phyloP scores from a whole-genome alignment of 35 echinoderm and acorn worm genomes.

The Stichopus chloronotus region DNA sequence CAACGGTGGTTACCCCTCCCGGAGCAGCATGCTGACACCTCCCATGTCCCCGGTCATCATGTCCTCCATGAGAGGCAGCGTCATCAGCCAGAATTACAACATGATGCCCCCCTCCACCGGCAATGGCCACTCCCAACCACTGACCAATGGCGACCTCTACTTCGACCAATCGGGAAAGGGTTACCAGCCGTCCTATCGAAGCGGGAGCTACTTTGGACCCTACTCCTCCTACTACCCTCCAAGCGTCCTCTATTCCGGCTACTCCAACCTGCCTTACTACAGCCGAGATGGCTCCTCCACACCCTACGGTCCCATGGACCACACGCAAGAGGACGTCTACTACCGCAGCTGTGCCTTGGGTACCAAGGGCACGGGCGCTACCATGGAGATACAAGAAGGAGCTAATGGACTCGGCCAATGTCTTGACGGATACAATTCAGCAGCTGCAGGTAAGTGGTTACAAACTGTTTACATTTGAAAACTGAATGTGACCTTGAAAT shows the following conservation, averaged over 20 bases:
- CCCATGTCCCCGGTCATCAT: slow-evolving; percentile 88
- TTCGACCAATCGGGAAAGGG: slow-evolving; percentile 65
- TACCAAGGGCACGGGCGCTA: slow-evolving; percentile 48
- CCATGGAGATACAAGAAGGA: slow-evolving; percentile 56
- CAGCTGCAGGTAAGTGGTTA: slow-evolving; percentile 10
- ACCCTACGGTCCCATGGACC: slow-evolving; percentile 53
- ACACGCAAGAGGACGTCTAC: slow-evolving; percentile 69
- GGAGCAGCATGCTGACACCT: slow-evolving; percentile 87
- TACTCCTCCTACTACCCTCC: slow-evolving; percentile 76
- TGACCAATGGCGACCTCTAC: slow-evolving; percentile 70
- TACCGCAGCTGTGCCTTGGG: slow-evolving; percentile 85
- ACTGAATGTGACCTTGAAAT: background rate
- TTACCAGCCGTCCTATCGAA: slow-evolving; percentile 54
- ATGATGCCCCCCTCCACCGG: slow-evolving; percentile 46
- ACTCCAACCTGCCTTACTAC: slow-evolving; percentile 63
- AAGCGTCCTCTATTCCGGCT: slow-evolving; percentile 66
- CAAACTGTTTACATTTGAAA: background rate
- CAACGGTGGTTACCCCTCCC: slow-evolving; percentile 30
- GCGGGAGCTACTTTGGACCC: slow-evolving; percentile 59
- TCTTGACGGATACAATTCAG: slow-evolving; percentile 54
- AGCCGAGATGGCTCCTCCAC: slow-evolving; percentile 37
- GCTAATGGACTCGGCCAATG: slow-evolving; percentile 18
- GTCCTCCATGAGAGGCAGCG: slow-evolving; percentile 74
- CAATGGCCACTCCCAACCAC: slow-evolving; percentile 56
- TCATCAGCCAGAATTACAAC: slow-evolving; percentile 77